Percentiles rank a stretch among this genome's conserved stretches.
Conservation (phyloP, 2,113 vertebrate species). For the Eclectus roratus region DNA sequence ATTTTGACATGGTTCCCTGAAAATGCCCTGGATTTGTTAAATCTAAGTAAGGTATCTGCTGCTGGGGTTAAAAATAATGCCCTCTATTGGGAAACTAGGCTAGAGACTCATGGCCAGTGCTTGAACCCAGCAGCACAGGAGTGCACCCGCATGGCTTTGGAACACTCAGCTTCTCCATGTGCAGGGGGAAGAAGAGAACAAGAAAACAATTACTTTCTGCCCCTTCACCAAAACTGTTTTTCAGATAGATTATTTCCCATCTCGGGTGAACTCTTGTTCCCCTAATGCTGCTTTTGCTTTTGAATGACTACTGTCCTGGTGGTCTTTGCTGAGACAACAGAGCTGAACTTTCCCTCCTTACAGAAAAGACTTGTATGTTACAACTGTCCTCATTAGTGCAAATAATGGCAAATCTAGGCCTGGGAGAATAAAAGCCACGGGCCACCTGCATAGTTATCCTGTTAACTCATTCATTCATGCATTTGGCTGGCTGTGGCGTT, state of each 20-base stretch:
- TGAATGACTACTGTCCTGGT: slow-evolving; percentile 52
- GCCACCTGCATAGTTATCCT: slow-evolving; percentile 63
- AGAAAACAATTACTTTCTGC: slow-evolving; percentile 27
- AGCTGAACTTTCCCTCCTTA: slow-evolving; percentile 14
- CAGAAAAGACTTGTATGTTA: slow-evolving; percentile 26
- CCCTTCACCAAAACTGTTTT: not conserved
- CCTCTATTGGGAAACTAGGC: not conserved
- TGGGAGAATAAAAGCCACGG: slow-evolving; percentile 44
- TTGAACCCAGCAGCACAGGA: not conserved
- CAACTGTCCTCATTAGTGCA: slow-evolving; percentile 60
- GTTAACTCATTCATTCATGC: slow-evolving; percentile 63
- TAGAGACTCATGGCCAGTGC: not conserved
- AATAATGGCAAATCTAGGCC: slow-evolving; percentile 40
- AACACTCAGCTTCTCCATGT: not conserved
- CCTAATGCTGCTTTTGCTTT: slow-evolving; percentile 23
- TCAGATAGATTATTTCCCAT: not conserved
- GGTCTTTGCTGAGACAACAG: slow-evolving; percentile 41
- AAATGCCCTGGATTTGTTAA: not conserved
- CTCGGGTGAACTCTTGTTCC: slow-evolving; percentile 17
- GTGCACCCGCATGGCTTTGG: not conserved
- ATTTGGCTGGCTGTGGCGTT: slow-evolving; percentile 32
- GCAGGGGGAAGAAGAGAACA: not conserved
- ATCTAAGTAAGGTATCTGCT: not conserved
- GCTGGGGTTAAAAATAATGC: not conserved
- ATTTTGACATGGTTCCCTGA: not conserved